Conservation (phyloP, 37 sponge, comb jelly and placozoan genomes). For the Aplysina aerophoba region DNA sequence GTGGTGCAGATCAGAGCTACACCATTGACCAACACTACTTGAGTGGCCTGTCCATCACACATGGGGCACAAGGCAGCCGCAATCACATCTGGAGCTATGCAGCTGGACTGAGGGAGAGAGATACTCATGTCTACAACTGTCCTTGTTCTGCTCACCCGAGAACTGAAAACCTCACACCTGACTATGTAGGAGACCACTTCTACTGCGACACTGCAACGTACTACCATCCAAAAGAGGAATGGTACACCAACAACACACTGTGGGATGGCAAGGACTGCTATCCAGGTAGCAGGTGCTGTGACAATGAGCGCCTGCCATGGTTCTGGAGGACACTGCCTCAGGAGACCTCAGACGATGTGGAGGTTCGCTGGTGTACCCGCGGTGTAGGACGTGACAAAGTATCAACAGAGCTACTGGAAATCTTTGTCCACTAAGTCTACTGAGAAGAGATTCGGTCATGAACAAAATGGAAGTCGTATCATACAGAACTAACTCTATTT, state of each 20-base stretch:
- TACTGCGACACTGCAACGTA: constrained; percentile 14
- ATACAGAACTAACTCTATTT: too few species aligned
- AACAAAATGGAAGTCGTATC: too few species aligned
- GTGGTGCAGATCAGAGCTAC: not conserved
- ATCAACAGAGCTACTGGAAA: not conserved
- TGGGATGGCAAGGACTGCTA: constrained; percentile 10
- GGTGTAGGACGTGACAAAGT: not conserved
- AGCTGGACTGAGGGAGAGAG: not conserved
- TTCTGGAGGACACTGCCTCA: not conserved
- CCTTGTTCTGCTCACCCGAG: constrained; percentile 1
- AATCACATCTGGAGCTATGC: constrained; percentile 9
- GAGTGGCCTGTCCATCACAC: constrained; percentile 10
- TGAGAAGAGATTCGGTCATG: too few species aligned
- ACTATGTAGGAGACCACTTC: constrained; percentile 2
- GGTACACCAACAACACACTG: constrained; percentile 26
- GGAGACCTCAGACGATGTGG: not conserved
- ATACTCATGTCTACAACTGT: not conserved
- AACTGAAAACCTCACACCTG: not conserved
- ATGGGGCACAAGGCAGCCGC: not conserved
- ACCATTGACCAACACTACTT: not conserved
- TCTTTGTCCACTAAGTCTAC: not conserved
- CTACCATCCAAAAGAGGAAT: not conserved
- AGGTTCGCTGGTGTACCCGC: constrained; percentile 9
- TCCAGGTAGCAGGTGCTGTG: constrained; percentile 16
- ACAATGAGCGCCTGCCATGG: not conserved